A percentile compares a stretch with the other conserved stretches of the same genome.
These are phyloP conservation scores for Hypsibius dujardini DNA, from an alignment of 1,140 invertebrate genomes.

Conservation along the genomic window DNA sequence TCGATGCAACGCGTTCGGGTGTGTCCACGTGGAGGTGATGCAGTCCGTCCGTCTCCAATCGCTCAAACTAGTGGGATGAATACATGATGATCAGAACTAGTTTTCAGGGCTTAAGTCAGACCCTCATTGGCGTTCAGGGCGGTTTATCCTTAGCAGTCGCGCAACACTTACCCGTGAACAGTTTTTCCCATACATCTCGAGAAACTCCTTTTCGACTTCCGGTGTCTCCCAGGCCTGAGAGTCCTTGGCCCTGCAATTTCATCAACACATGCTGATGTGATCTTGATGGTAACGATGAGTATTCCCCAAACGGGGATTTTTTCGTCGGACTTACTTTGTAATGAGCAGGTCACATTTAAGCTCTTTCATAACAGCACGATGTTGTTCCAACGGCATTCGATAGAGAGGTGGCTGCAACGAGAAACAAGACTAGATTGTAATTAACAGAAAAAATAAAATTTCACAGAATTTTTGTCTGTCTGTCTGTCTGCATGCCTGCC, in stretches of 20 bases:
- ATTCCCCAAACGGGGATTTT: not conserved
- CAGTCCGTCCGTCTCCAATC: not conserved
- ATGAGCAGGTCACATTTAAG: slow-evolving; percentile 51
- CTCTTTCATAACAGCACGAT: slow-evolving; percentile 23
- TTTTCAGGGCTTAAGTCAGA: too few relatives aligned
- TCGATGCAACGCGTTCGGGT: not conserved
- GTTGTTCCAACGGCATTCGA: slow-evolving; percentile 23
- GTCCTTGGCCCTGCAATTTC: not conserved
- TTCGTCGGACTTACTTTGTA: slow-evolving; percentile 37
- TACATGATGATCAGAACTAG: too few relatives aligned
- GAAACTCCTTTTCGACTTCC: not conserved
- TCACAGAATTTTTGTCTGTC: too few relatives aligned
- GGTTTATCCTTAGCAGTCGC: too few relatives aligned
- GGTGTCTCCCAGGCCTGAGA: not conserved
- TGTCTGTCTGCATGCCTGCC: too few relatives aligned
- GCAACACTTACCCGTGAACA: not conserved
- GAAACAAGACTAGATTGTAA: not conserved
- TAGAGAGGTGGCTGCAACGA: slow-evolving; percentile 19
- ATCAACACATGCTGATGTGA: not conserved
- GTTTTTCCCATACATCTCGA: not conserved
- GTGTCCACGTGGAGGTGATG: not conserved
- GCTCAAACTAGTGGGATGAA: too few relatives aligned
- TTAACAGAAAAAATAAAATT: too few relatives aligned
- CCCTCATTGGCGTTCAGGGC: too few relatives aligned
- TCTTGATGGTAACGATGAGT: not conserved